A percentile compares a stretch with the other conserved stretches of the same genome.
phyloP scores from a whole-genome alignment of 1,140 invertebrate species.

The Tribolium castaneum region DNA sequence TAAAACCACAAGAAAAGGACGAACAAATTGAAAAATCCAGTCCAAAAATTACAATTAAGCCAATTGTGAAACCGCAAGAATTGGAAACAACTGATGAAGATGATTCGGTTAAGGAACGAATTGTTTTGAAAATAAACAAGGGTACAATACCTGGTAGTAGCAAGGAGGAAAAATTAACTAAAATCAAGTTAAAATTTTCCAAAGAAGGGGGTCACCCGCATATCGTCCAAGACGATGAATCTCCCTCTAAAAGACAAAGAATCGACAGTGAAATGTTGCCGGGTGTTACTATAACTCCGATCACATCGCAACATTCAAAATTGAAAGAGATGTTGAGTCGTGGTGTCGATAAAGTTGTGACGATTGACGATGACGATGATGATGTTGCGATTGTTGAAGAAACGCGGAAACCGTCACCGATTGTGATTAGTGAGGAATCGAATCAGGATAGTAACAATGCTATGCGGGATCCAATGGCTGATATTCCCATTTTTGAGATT shows the following conservation, averaged over 20 bases:
- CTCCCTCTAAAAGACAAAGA: neutral
- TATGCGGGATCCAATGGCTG: conserved; percentile 45
- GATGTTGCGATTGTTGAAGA: conserved; percentile 50
- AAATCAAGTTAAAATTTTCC: conserved; percentile 62
- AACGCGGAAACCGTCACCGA: conserved; percentile 38
- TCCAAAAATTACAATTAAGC: conserved; percentile 48
- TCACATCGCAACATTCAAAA: conserved; percentile 22
- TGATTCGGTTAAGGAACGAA: conserved; percentile 60
- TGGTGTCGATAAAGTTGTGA: conserved; percentile 22
- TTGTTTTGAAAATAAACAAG: conserved; percentile 62
- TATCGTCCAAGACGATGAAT: conserved; percentile 56
- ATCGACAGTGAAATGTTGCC: neutral
- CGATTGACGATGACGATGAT: conserved; percentile 43
- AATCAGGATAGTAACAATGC: conserved; percentile 48
- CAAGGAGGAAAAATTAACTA: conserved; percentile 59
- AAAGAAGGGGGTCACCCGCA: conserved; percentile 61
- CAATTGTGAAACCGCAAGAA: conserved; percentile 40
- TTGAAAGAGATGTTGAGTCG: conserved; percentile 43
- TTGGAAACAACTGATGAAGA: conserved; percentile 45
- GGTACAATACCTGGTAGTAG: conserved; percentile 49
- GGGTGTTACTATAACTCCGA: conserved; percentile 12
- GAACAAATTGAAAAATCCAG: conserved; percentile 37
- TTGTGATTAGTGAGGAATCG: conserved; percentile 54
- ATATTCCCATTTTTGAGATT: conserved; percentile 47
- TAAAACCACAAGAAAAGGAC: conserved; percentile 52